These are phyloP conservation scores for Lordiphosa andalusiaca DNA, from an alignment of 2,888 invertebrate genomes.

Conservation along the genomic window DNA sequence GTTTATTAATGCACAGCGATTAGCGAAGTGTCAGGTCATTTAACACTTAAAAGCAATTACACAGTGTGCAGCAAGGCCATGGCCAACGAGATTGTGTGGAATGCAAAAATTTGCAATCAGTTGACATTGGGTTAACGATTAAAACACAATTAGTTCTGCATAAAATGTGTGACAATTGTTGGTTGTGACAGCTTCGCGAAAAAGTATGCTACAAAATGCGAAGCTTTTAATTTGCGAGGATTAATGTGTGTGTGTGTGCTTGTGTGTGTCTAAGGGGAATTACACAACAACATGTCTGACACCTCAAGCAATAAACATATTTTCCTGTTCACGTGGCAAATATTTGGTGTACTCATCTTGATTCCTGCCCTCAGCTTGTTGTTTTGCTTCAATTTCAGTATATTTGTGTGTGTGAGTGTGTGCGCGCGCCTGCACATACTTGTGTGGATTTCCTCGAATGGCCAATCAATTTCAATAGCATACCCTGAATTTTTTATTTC, in stretches of 20 bases:
- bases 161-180: conserved; percentile 1
- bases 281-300: conserved; percentile 9
- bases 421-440: not conserved
- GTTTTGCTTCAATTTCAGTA: not conserved
- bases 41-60: conserved; percentile 31
- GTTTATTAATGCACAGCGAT: conserved; percentile 49
- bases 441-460: no score
- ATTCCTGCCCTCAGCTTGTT: not conserved
- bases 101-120: conserved; percentile 16
- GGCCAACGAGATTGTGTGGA: conserved; percentile 1
- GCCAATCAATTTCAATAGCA: no score
- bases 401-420: not conserved
- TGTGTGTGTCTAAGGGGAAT: conserved; percentile 4
- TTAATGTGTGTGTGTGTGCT: not conserved
- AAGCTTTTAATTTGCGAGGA: conserved; percentile 33
- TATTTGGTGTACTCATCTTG: conserved; percentile 10
- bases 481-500: no score
- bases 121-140: conserved; percentile 5
- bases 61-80: conserved; percentile 10
- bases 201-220: conserved; percentile 28
- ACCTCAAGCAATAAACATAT: conserved; percentile 14
- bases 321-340: conserved; percentile 5
- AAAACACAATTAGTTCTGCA: conserved; percentile 24
- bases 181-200: conserved; percentile 1
- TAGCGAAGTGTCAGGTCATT: conserved; percentile 41